phyloP scores from a whole-genome alignment of 2,888 invertebrate genomes.

The Drosophila neutralis region DNA sequence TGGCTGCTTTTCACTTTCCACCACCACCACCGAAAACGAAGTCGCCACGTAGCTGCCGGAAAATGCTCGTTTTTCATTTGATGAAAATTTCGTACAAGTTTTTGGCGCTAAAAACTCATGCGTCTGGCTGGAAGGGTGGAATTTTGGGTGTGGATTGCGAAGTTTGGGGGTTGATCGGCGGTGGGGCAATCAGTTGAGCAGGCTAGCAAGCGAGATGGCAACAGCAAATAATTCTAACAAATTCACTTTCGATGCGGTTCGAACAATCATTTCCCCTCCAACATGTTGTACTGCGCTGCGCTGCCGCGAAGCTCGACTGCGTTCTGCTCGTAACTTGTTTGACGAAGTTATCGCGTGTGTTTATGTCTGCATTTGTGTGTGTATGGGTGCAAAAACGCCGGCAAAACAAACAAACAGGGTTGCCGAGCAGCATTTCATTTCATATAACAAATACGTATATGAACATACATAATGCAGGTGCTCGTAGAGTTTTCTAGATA shows the following conservation, averaged over 20 bases:
- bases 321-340: conserved; percentile 21
- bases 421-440: conserved; percentile 38
- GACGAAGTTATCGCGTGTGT: conserved; percentile 13
- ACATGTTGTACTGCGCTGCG: conserved; percentile 55
- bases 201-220: conserved; percentile 29
- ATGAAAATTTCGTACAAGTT: conserved; percentile 60
- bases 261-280: conserved; percentile 65
- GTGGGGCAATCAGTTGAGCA: conserved; percentile 18
- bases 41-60: conserved; percentile 34
- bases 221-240: conserved; percentile 29
- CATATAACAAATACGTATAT: neutral
- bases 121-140: conserved; percentile 17
- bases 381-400: conserved; percentile 53
- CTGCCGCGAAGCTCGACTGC: conserved; percentile 34
- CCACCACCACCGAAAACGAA: conserved; percentile 62
- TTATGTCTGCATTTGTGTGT: conserved; percentile 9
- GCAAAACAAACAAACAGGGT: conserved; percentile 72
- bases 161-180: conserved; percentile 40
- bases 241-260: conserved; percentile 76
- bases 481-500: neutral
- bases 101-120: conserved; percentile 62
- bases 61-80: conserved; percentile 75
- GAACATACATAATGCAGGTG: neutral
- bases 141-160: conserved; percentile 9
- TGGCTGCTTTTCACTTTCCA: conserved; percentile 77